phyloP scores from a whole-genome alignment of 2,797 vertebrate genomes.

The Hirundo rustica region DNA sequence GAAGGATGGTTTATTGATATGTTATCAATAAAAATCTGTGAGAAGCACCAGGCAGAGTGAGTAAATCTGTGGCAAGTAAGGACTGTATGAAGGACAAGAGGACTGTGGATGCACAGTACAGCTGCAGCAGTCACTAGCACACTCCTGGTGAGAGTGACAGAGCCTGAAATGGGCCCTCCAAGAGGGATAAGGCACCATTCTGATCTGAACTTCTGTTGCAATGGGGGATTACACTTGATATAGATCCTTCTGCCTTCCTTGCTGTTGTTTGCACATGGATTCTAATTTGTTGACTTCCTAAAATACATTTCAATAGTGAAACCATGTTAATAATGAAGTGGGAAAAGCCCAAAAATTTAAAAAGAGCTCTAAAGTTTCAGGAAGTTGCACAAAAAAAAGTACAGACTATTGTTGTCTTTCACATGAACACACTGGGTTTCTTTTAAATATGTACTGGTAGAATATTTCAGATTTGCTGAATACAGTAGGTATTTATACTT shows the following conservation, averaged over 20 bases:
- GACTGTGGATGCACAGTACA: background rate
- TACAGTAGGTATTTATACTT: constrained; percentile 66
- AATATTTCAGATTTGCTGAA: constrained; percentile 44
- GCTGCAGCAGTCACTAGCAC: background rate
- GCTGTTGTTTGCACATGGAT: background rate
- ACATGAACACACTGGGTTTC: background rate
- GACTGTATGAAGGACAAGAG: background rate
- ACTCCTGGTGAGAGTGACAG: background rate
- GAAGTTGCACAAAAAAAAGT: constrained; percentile 26
- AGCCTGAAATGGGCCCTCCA: background rate
- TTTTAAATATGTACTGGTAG: constrained; percentile 34
- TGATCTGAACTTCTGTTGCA: background rate
- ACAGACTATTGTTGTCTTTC: constrained; percentile 24
- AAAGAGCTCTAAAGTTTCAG: background rate
- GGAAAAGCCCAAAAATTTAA: background rate
- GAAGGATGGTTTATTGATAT: background rate
- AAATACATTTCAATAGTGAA: constrained; percentile 31
- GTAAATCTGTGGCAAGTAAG: background rate
- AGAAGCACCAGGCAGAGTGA: background rate
- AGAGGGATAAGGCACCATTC: background rate
- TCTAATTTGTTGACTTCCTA: background rate
- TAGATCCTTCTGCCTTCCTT: background rate
- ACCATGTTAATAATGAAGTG: background rate
- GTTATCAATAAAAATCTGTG: background rate
- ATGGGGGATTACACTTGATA: background rate